Base-by-base conservation (phyloP, 2,888 invertebrate species). In the Dastarcus helophoroides region DNA sequence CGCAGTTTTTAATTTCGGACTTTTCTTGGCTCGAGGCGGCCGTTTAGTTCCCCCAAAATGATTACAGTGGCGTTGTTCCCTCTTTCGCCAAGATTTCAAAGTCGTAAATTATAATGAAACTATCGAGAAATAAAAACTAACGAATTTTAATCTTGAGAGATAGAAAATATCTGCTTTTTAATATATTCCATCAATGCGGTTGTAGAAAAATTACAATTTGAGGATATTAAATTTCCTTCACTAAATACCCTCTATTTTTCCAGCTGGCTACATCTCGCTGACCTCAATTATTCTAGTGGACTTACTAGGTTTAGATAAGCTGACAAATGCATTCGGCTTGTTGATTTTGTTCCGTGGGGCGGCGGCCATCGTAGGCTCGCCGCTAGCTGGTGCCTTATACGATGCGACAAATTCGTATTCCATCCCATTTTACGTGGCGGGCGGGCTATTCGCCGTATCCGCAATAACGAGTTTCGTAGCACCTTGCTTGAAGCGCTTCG, bases 201-300 rank as follows among this genome's bases (percentile, higher is more conserved):
- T n/a, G n/a, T n/a, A n/a, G n/a, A n/a, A n/a, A n/a, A n/a, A n/a
- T n/a, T n/a, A n/a, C n/a, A n/a, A n/a, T n/a, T n/a, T n/a, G n/a
- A n/a, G n/a, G n/a, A n/a, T n/a, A n/a, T n/a, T n/a, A n/a, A n/a
- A n/a, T n/a, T n/a, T n/a, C n/a, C n/a, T 26, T 4, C 3, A 26
- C 14, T 26, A 13, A 12, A 12, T 3, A 13, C 8, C 8, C 10
- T 21, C 29, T 14, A 28, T 9, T 37, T 28, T 60, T 62, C 13
- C 69, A 90, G 90, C 95, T 39, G 94, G 94, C 38, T 97, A 91
- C 66, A 94, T 98, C 53, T 94, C 95, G 6, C 68, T 98, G 35
- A 97, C 97, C 22, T 97, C 97, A 27, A 95, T 97, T 56, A 93
- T 97, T 54, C 71, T 98, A 39, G 94, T 95, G 45, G 95, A 98